These are phyloP conservation scores for Cheumatopsyche charites DNA, from an alignment of 1,140 invertebrate species.

Conservation along the genomic window DNA sequence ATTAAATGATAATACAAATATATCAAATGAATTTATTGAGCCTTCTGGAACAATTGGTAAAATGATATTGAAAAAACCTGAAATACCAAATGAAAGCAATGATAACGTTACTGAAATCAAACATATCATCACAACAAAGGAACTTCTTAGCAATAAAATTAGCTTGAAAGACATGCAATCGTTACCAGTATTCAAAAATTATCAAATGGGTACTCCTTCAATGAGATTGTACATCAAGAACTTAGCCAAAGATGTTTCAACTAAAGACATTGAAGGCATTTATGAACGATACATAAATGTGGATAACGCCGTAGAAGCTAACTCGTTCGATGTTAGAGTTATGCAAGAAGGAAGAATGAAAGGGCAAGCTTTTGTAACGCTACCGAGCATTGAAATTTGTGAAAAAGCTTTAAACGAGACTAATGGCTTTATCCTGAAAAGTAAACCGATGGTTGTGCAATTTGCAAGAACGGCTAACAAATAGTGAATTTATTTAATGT, in stretches of 20 bases:
- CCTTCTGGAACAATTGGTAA: constrained; percentile 55
- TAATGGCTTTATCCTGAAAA: constrained; percentile 86
- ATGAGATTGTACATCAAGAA: constrained; percentile 93
- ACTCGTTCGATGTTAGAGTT: constrained; percentile 81
- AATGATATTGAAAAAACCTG: constrained; percentile 52
- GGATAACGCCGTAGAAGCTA: constrained; percentile 56
- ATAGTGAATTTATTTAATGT: constrained; percentile 51
- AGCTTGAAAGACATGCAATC: constrained; percentile 76
- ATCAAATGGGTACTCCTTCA: constrained; percentile 79
- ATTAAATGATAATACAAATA: constrained; percentile 51
- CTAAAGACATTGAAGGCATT: constrained; percentile 79
- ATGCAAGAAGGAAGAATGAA: constrained; percentile 97
- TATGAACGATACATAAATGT: constrained; percentile 71
- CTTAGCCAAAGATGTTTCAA: constrained; percentile 78
- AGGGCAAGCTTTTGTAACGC: constrained; percentile 91
- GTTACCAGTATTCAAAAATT: constrained; percentile 86
- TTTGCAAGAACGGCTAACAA: constrained; percentile 74
- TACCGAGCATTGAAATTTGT: constrained; percentile 72
- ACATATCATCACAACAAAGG: constrained; percentile 66
- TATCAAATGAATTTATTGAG: constrained; percentile 52
- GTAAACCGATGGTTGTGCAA: constrained; percentile 90
- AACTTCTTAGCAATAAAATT: constrained; percentile 73
- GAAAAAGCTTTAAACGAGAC: constrained; percentile 81
- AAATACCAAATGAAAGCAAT: constrained; percentile 48
- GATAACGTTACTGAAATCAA: constrained; percentile 53